Base-by-base conservation (phyloP, 2,888 invertebrate genomes). In the Nomada flava region DNA sequence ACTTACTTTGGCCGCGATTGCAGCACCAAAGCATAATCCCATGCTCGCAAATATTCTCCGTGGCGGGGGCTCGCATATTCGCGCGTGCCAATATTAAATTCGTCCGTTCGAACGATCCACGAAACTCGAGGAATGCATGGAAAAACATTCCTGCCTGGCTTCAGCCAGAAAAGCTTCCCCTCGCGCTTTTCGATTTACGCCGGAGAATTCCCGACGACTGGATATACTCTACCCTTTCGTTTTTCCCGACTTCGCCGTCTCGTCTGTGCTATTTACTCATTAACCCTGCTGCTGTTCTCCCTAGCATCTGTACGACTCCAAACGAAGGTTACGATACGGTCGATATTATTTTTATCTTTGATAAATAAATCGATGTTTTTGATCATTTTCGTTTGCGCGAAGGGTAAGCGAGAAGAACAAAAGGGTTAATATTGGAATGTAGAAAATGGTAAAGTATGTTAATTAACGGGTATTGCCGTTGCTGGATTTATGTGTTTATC, bases 61-160 rank as follows among this genome's bases (percentile, higher is more conserved):
- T 10, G 26, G 13, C 57, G 64, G 18, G 18, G 20, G 59, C 57
- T 42, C 42, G 55, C 47, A 36, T 68, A 47, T 62, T 9, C 65
- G 23, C 57, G 63, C 65, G 65, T 77, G 77, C 59, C 68, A 55
- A 78, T 78, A 78, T 78, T 76, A 78, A 78, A 78, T 77, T 78
- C 77, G 62, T 68, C 26, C 65, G 59, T 65, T 50, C 65, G 47
- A n/a, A 9, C 57, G 75, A 55, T 64, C 42, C 47, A 52, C 62
- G 53, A 72, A 72, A 71, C 62, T 62, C 62, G 44, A 18, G 62
- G 76, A 76, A 77, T 76, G 59, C 76, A 18, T 26, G 76, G 59
- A 65, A 65, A 77, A 77, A 76, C 72, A 72, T 76, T 72, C 76
- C 72, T 26, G 55, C 36, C 9, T 23, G 44, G 55, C n/a, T 23